Percentiles rank a stretch among this genome's conserved stretches.
Conservation (phyloP, 2,888 invertebrate species). For the Lathronympha strigana region DNA sequence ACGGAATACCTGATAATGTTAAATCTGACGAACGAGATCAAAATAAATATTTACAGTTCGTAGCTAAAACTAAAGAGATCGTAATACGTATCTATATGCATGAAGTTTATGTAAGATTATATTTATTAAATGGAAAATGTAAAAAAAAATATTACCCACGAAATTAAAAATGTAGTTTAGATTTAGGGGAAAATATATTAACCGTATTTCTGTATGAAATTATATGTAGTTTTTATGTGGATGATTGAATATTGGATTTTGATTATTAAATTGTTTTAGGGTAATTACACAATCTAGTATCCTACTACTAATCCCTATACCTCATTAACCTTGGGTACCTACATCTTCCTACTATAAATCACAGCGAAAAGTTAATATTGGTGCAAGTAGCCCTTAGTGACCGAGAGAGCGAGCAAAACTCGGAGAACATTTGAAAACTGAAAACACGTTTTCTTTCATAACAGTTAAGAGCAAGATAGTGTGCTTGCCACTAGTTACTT, state of each 20-base stretch:
- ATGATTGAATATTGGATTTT: slow-evolving; percentile 80
- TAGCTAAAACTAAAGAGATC: slow-evolving; percentile 63
- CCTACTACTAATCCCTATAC: slow-evolving; percentile 31
- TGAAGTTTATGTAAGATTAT: slow-evolving; percentile 73
- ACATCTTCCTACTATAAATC: neutral
- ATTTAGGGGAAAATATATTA: slow-evolving; percentile 82
- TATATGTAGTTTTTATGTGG: slow-evolving; percentile 84
- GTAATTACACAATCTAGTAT: slow-evolving; percentile 56
- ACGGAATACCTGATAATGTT: slow-evolving; percentile 77
- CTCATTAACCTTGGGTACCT: neutral
- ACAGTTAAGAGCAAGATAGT: too few relatives aligned
- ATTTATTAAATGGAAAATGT: slow-evolving; percentile 79
- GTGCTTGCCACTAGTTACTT: too few relatives aligned
- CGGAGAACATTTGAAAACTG: too few relatives aligned
- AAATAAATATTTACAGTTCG: slow-evolving; percentile 69
- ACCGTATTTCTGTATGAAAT: slow-evolving; percentile 85
- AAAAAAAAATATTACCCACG: slow-evolving; percentile 75
- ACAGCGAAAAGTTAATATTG: too few relatives aligned
- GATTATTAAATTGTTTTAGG: slow-evolving; percentile 80
- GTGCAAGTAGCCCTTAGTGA: too few relatives aligned
- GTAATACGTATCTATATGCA: slow-evolving; percentile 63
- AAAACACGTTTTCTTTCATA: too few relatives aligned
- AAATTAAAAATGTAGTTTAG: slow-evolving; percentile 79
- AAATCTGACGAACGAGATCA: slow-evolving; percentile 61
- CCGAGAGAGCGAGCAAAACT: too few relatives aligned